phyloP scores from a whole-genome alignment of 2,888 invertebrate genomes.

The Scrobipalpa costella region DNA sequence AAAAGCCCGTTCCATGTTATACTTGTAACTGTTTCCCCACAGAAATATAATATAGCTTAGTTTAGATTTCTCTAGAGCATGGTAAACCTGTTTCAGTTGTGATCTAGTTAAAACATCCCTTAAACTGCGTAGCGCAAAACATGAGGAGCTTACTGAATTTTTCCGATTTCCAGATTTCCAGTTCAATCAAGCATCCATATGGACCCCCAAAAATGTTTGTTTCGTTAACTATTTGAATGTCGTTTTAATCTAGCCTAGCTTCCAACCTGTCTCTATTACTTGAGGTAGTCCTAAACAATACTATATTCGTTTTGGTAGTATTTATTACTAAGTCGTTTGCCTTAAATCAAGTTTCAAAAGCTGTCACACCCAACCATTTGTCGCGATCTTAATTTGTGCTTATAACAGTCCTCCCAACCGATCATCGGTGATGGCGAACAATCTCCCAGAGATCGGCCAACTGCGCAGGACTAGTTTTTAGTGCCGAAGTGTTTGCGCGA shows the following conservation, averaged over 20 bases:
- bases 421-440: no score
- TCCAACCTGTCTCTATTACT: neutral
- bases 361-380: no score
- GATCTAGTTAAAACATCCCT: constrained; percentile 23
- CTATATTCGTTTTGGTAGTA: neutral
- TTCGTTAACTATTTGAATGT: neutral
- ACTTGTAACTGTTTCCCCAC: no score
- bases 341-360: neutral
- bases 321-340: constrained; percentile 6
- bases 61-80: constrained; percentile 29
- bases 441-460: no score
- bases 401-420: no score
- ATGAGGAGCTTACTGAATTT: constrained; percentile 22
- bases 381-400: no score
- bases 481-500: no score
- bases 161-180: constrained; percentile 2
- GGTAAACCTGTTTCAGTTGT: constrained; percentile 29
- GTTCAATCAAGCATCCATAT: neutral
- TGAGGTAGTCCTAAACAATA: no score
- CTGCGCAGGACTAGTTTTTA: no score
- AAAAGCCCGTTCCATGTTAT: neutral
- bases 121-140: constrained; percentile 28
- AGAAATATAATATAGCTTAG: constrained; percentile 29
- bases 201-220: constrained; percentile 1
- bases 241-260: neutral